A percentile compares a stretch with the other conserved stretches of the same genome.
These are phyloP conservation scores for Sandelia bainsii DNA, from an alignment of 2,797 vertebrate species.

Conservation along the genomic window DNA sequence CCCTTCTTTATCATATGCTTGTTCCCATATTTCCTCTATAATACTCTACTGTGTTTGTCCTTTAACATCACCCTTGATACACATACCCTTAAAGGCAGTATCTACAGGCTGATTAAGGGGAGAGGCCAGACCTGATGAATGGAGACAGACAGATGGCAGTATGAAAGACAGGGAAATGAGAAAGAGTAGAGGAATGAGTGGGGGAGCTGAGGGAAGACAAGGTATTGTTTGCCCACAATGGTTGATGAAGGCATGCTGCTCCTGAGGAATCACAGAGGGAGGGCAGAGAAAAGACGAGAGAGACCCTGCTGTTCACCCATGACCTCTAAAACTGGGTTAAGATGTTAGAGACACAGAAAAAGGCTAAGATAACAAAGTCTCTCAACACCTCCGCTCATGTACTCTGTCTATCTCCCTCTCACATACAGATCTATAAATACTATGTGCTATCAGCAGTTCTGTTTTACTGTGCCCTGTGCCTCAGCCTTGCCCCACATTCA, in stretches of 20 bases:
- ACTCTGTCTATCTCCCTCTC: slow-evolving; percentile 39
- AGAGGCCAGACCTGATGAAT: slow-evolving; percentile 48
- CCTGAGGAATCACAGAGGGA: slow-evolving; percentile 30
- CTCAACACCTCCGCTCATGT: slow-evolving; percentile 59
- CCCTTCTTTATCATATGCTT: slow-evolving; percentile 33
- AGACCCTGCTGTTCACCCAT: slow-evolving; percentile 55
- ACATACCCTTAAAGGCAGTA: slow-evolving; percentile 46
- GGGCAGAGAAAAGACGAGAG: slow-evolving; percentile 11
- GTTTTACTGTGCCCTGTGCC: slow-evolving; percentile 57
- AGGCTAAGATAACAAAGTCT: slow-evolving; percentile 70
- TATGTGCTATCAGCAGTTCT: slow-evolving; percentile 62
- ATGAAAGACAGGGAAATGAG: slow-evolving; percentile 41
- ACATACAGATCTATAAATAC: slow-evolving; percentile 76
- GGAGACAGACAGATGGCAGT: slow-evolving; percentile 49
- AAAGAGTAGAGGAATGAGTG: neutral
- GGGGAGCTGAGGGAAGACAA: slow-evolving; percentile 3
- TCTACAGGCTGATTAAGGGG: slow-evolving; percentile 38
- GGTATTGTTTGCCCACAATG: slow-evolving; percentile 51
- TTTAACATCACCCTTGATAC: slow-evolving; percentile 50
- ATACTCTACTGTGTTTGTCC: slow-evolving; percentile 25
- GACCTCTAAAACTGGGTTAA: slow-evolving; percentile 79
- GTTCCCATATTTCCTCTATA: slow-evolving; percentile 25
- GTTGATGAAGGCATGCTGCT: slow-evolving; percentile 57
- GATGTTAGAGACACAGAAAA: slow-evolving; percentile 79
- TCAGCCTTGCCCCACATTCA: slow-evolving; percentile 77